phyloP scores from a whole-genome alignment of 2,888 invertebrate species.

The Lasioglossum leucozonium region DNA sequence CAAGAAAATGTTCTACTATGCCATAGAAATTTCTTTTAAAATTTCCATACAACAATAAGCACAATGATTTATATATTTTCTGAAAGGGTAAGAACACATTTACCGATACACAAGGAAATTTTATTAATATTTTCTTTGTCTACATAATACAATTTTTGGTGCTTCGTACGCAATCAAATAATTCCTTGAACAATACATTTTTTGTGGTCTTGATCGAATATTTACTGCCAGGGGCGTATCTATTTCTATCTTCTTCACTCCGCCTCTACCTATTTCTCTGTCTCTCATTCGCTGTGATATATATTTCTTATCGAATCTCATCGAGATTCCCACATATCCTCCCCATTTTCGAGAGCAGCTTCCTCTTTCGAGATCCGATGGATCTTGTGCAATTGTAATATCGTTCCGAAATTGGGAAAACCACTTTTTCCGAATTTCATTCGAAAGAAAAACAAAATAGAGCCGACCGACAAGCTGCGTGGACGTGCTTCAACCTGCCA shows the following conservation, averaged over 20 bases:
- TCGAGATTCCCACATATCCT: constrained; percentile 17
- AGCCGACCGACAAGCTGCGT: constrained; percentile 10
- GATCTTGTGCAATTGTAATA: constrained; percentile 60
- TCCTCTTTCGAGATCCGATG: background rate
- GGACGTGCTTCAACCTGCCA: constrained; percentile 9
- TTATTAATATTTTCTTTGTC: too few species aligned
- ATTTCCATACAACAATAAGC: too few species aligned
- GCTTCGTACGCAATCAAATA: background rate
- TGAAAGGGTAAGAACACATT: too few species aligned
- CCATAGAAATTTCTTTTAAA: too few species aligned
- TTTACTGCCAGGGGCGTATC: background rate
- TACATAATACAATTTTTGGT: background rate
- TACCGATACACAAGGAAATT: too few species aligned
- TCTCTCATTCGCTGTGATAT: constrained; percentile 45
- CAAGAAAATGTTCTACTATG: too few species aligned
- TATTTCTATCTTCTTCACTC: background rate
- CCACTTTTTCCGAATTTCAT: constrained; percentile 59
- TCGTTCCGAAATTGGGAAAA: constrained; percentile 65
- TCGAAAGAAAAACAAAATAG: constrained; percentile 54
- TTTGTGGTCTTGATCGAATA: background rate
- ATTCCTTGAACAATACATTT: background rate
- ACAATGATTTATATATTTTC: too few species aligned
- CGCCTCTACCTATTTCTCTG: background rate
- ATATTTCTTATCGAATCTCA: constrained; percentile 8
- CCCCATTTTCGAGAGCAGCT: background rate